A percentile compares a stretch with the other conserved stretches of the same genome.
phyloP scores from a whole-genome alignment of 1,140 invertebrate genomes.

The Neotoxoptera formosana region DNA sequence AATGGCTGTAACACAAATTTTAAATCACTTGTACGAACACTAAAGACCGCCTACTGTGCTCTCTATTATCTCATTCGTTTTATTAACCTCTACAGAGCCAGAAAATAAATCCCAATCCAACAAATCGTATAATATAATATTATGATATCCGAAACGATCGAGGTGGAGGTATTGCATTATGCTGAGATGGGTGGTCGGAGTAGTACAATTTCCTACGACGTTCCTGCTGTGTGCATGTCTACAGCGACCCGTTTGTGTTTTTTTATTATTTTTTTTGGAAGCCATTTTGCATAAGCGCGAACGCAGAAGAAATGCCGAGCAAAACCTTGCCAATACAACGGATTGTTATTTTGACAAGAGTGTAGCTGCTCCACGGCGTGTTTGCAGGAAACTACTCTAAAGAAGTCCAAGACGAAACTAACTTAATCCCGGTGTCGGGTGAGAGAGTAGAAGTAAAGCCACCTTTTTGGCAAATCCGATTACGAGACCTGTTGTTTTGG shows the following conservation, averaged over 20 bases:
- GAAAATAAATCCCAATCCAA: too few species aligned
- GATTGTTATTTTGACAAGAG: slow-evolving; percentile 30
- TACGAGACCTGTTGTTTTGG: slow-evolving; percentile 46
- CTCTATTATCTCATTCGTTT: too few species aligned
- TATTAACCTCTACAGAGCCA: too few species aligned
- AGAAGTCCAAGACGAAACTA: slow-evolving; percentile 22
- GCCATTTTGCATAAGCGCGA: neutral
- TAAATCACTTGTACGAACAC: too few species aligned
- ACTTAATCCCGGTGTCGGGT: slow-evolving; percentile 32
- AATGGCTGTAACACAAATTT: too few species aligned
- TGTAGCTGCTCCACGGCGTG: neutral
- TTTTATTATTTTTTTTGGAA: neutral
- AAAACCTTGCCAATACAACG: slow-evolving; percentile 16
- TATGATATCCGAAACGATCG: too few species aligned
- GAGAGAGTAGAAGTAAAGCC: slow-evolving; percentile 31
- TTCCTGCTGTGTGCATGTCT: neutral
- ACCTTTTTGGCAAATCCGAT: slow-evolving; percentile 51
- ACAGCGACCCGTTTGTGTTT: neutral
- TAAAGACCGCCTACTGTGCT: too few species aligned
- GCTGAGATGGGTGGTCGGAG: too few species aligned
- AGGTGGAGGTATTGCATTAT: too few species aligned
- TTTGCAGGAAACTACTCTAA: slow-evolving; percentile 12
- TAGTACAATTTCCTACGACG: too few species aligned
- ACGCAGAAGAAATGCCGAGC: neutral
- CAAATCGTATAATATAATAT: too few species aligned